Evolutionary conservation across 1,140 invertebrate genomes (phyloP), one percentile per base, ranked within the genome.

Genomic region (Panonychus citri): DNA sequence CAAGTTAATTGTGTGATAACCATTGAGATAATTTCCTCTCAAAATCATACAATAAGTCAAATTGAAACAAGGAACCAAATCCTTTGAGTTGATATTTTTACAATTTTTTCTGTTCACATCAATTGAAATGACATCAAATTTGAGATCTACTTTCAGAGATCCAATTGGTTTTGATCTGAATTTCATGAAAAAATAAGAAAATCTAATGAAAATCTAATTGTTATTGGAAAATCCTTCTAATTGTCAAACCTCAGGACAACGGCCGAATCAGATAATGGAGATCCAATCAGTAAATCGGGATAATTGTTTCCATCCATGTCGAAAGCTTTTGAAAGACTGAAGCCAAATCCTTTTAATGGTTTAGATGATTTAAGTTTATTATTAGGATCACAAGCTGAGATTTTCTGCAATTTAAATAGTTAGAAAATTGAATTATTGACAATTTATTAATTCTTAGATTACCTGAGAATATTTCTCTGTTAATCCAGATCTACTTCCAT

Each of bases 381-480:
- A n/a, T n/a, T n/a, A 49, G 26, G 3, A 25, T 46, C 10, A 15
- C 1, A 24, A 30, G 10, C 12, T 13, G 50, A 43, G 15, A n/a
- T 55, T 42, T 43, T 24, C 19, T 43, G 28, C n/a, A n/a, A n/a
- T n/a, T n/a, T n/a, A n/a, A 21, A 10, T 15, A 27, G 12, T 27
- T 26, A 21, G 10, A 30, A 17, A 17, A 28, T 27, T 25, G 61
- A 57, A 4, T 26, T 26, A 28, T 59, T n/a, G n/a, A n/a, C 53
- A 54, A 25, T 25, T 24, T 10, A 7, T 13, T 15, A 55, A 4
- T 55, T 42, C 15, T 7, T 27, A 15, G n/a, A 1, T 43, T 69
- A 80, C 78, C 71, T 88, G 85, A 46, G 82, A 80, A 2, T 82
- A 81, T 67, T 80, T 78, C 5, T 67, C 66, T 49, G 78, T 77